Conservation (phyloP, 2,797 vertebrate species). For the Cygnus olor region DNA sequence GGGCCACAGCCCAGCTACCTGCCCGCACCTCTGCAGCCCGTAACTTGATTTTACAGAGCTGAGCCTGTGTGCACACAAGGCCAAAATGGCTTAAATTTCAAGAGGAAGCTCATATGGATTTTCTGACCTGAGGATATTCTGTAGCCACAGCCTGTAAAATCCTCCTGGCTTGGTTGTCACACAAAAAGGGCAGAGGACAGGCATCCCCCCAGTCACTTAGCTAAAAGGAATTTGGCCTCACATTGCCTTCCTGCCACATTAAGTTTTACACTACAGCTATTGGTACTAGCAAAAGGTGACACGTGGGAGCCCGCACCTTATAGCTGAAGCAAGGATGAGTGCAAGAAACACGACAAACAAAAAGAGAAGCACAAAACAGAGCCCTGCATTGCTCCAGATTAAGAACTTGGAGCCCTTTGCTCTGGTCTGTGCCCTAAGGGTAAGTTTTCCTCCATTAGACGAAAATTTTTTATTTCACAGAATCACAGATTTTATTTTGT, state of each 20-base stretch:
- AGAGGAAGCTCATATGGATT: neutral
- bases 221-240: neutral
- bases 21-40: neutral
- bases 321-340: neutral
- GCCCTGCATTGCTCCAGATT: accelerated
- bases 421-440: neutral
- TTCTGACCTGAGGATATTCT: neutral
- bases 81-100: neutral
- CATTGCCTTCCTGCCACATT: neutral
- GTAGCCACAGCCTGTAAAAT: neutral
- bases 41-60: neutral
- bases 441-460: accelerated
- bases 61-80: no score
- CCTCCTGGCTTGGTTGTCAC: neutral
- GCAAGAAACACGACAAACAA: accelerated
- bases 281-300: neutral
- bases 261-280: neutral
- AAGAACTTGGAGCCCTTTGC: neutral
- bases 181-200: neutral
- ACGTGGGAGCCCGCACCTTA: neutral
- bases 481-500: neutral
- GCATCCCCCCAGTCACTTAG: neutral
- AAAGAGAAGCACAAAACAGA: neutral
- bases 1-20: neutral
- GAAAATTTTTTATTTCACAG: neutral